A percentile compares a stretch with the other conserved stretches of the same genome.
Conservation (phyloP, 2,888 invertebrate genomes). For the Drosophila borborema region DNA sequence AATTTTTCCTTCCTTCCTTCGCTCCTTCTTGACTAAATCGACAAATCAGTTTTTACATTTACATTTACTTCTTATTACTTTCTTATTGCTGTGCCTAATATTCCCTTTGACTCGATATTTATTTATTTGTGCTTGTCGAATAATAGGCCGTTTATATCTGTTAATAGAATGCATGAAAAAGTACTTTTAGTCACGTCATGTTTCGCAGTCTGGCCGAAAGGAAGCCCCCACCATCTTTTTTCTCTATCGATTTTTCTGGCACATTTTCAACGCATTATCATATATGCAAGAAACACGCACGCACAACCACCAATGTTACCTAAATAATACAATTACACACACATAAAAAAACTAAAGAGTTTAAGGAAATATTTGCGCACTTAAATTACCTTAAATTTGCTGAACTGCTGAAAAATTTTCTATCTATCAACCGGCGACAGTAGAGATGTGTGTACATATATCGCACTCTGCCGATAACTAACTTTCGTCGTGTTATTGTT, state of each 20-base stretch:
- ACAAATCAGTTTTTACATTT: constrained; percentile 65
- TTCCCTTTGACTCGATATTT: constrained; percentile 33
- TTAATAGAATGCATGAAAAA: constrained; percentile 70
- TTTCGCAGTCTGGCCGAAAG: constrained; percentile 33
- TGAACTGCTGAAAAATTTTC: constrained; percentile 47
- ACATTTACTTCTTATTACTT: constrained; percentile 60
- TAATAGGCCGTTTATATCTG: constrained; percentile 74
- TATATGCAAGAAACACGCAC: constrained; percentile 42
- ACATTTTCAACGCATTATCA: constrained; percentile 37
- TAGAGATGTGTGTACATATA: constrained; percentile 51
- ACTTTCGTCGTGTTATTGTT: constrained; percentile 3
- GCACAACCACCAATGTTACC: constrained; percentile 15
- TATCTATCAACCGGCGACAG: constrained; percentile 65
- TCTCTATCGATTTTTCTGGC: constrained; percentile 64
- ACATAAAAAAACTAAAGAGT: constrained; percentile 14
- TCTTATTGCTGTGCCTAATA: constrained; percentile 49
- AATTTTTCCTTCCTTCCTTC: neutral
- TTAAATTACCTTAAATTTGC: constrained; percentile 55
- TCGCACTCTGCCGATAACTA: constrained; percentile 41
- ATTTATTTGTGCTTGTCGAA: constrained; percentile 75
- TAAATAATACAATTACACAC: constrained; percentile 6
- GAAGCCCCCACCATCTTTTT: constrained; percentile 67
- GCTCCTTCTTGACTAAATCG: constrained; percentile 20
- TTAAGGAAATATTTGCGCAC: constrained; percentile 33
- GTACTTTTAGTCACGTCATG: constrained; percentile 80